phyloP scores from a whole-genome alignment of 2,113 vertebrate genomes.

The Tichodroma muraria region DNA sequence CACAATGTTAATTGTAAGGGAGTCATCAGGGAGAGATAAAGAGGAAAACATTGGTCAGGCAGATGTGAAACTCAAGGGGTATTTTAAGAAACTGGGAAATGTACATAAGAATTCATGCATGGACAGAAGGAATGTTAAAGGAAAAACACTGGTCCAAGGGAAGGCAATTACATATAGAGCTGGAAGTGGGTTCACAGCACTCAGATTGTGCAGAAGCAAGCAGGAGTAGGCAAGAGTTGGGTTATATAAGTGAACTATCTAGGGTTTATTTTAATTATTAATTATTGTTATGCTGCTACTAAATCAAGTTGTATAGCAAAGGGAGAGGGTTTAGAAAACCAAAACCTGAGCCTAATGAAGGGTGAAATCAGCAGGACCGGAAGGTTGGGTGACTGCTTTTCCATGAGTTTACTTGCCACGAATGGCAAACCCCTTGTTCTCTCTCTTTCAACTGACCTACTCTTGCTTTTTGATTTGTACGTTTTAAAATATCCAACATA shows the following conservation, averaged over 20 bases:
- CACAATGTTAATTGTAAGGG: background rate
- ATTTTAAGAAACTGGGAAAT: background rate
- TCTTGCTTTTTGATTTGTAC: background rate
- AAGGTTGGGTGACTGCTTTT: background rate
- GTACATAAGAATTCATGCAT: background rate
- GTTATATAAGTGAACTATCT: background rate
- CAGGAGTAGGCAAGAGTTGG: background rate
- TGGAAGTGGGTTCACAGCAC: background rate
- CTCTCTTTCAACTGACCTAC: background rate
- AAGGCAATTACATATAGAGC: background rate
- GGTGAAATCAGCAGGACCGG: background rate
- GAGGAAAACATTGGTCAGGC: background rate
- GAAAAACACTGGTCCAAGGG: background rate
- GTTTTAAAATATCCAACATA: background rate
- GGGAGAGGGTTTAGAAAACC: background rate
- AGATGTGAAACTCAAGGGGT: background rate
- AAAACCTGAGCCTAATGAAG: background rate
- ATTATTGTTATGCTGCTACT: background rate
- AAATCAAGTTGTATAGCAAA: background rate
- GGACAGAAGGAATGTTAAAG: background rate
- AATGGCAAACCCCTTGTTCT: background rate
- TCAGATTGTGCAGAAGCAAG: background rate
- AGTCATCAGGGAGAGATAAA: background rate
- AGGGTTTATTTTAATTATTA: background rate
- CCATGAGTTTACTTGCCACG: background rate